Percentiles rank a stretch among this genome's conserved stretches.
phyloP scores from a whole-genome alignment of 2,888 invertebrate genomes.

The Temnothorax rugatulus region DNA sequence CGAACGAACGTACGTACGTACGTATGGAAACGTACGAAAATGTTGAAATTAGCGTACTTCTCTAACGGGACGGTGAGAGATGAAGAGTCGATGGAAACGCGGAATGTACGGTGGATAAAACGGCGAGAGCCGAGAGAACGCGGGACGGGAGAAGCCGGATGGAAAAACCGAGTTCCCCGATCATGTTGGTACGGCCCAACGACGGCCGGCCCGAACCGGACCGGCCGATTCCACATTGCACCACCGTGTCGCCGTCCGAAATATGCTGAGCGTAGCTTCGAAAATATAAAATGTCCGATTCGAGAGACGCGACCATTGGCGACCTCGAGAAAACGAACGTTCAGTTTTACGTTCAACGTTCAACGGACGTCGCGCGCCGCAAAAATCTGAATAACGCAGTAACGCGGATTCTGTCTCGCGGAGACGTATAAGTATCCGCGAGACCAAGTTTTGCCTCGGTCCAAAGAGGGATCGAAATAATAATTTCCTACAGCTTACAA shows the following conservation, averaged over 20 bases:
- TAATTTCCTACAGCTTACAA: not conserved
- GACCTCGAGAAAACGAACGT: not conserved
- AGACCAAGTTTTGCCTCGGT: not conserved
- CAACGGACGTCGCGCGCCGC: no score
- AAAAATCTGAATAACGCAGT: not conserved
- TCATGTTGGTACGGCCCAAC: conserved; percentile 69
- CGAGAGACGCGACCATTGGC: not conserved
- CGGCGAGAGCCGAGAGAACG: conserved; percentile 38
- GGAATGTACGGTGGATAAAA: conserved; percentile 33
- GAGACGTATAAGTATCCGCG: not conserved
- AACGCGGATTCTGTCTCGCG: not conserved
- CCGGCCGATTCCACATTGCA: conserved; percentile 62
- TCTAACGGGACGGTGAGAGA: conserved; percentile 56
- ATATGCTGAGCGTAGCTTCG: not conserved
- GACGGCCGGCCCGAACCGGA: conserved; percentile 66
- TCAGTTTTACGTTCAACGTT: not conserved
- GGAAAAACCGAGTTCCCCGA: conserved; percentile 65
- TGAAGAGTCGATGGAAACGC: conserved; percentile 62
- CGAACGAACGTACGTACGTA: conserved; percentile 75
- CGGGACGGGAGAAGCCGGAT: conserved; percentile 41
- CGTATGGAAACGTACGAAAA: conserved; percentile 38
- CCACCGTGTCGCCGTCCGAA: not conserved
- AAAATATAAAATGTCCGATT: conserved; percentile 10
- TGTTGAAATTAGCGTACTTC: conserved; percentile 38
- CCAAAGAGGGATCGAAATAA: not conserved